Percentiles rank a stretch among this genome's conserved stretches.
phyloP scores from a whole-genome alignment of 2,113 vertebrate species.

The Phaethornis superciliosus region DNA sequence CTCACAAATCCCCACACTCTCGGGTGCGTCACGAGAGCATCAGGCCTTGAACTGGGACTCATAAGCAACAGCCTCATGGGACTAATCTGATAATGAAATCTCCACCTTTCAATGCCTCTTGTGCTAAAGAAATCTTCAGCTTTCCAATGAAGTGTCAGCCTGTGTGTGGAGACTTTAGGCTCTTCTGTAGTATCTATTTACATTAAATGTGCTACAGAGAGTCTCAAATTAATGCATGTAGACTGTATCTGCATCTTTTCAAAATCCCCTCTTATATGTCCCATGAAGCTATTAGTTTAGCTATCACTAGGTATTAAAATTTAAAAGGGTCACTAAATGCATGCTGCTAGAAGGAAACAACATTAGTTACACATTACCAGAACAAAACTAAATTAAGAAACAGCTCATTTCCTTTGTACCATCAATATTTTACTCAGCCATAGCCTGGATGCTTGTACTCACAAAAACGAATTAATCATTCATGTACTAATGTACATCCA shows the following conservation, averaged over 20 bases:
- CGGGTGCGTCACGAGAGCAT: not conserved
- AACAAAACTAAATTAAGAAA: constrained; percentile 77
- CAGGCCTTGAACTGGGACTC: not conserved
- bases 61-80: not conserved
- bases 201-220: not conserved
- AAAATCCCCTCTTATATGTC: constrained; percentile 4
- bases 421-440: constrained; percentile 73
- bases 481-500: constrained; percentile 66
- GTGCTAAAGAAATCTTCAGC: not conserved
- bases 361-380: constrained; percentile 76
- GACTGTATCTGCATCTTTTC: not conserved
- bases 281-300: constrained; percentile 57
- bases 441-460: constrained; percentile 60
- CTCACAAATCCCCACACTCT: not conserved
- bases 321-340: constrained; percentile 69
- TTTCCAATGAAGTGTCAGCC: not conserved
- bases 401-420: constrained; percentile 73
- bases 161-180: not conserved
- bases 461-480: constrained; percentile 71
- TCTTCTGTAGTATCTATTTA: not conserved
- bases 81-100: not conserved
- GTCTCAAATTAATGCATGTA: not conserved
- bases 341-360: constrained; percentile 68
- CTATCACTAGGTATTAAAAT: constrained; percentile 61
- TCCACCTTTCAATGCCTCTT: not conserved